Conservation (phyloP, 2,888 invertebrate genomes). For the Pimpla rufipes region DNA sequence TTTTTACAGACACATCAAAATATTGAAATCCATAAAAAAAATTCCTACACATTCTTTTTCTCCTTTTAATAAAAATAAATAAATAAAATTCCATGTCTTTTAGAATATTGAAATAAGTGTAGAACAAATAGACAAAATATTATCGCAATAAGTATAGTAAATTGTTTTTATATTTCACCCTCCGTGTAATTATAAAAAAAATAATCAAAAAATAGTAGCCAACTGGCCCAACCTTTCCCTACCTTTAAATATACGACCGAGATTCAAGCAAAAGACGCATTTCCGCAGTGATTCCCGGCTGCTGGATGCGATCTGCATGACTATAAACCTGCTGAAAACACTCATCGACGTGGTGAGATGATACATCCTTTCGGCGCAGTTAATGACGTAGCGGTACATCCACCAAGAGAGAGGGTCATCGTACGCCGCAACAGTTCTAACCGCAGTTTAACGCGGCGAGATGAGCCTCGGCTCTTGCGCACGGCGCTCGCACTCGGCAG, state of each 20-base stretch:
- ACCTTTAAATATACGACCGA: neutral
- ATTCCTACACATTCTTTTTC: too few species aligned
- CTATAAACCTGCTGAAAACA: conserved; percentile 15
- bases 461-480: conserved; percentile 49
- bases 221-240: too few species aligned
- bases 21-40: too few species aligned
- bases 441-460: conserved; percentile 54
- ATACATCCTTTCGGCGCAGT: conserved; percentile 27
- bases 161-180: too few species aligned
- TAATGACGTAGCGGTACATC: conserved; percentile 62
- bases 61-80: too few species aligned
- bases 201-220: neutral
- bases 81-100: too few species aligned
- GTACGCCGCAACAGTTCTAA: conserved; percentile 64
- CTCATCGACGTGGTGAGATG: conserved; percentile 32
- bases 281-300: neutral
- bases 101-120: too few species aligned
- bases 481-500: conserved; percentile 28
- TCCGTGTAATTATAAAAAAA: neutral
- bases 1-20: too few species aligned
- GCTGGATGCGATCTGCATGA: neutral
- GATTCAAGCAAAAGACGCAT: neutral
- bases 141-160: too few species aligned
- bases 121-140: too few species aligned
- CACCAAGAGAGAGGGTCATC: conserved; percentile 58